These are phyloP conservation scores for Seriola quinqueradiata DNA, from an alignment of 2,113 vertebrate genomes.

Conservation along the genomic window DNA sequence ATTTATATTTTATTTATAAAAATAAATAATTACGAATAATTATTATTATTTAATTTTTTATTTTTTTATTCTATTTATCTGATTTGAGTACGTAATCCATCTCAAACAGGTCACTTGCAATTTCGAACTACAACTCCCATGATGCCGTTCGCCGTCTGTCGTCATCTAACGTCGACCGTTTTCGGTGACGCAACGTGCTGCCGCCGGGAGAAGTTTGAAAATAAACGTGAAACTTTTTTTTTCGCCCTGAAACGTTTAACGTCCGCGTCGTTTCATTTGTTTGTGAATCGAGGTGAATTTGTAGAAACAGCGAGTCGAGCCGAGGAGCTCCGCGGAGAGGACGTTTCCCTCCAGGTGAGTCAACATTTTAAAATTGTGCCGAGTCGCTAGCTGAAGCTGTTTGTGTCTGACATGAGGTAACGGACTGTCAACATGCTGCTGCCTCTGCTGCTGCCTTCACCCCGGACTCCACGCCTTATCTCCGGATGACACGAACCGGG, in stretches of 20 bases:
- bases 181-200: constrained; percentile 42
- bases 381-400: constrained; percentile 31
- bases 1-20: too few species aligned
- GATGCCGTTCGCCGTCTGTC: accelerated
- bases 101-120: not conserved
- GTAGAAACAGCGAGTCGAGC: accelerated
- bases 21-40: too few species aligned
- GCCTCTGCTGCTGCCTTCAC: not conserved
- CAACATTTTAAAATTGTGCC: not conserved
- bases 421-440: constrained; percentile 37
- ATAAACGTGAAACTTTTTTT: constrained; percentile 71
- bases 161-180: constrained; percentile 56
- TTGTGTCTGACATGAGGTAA: constrained; percentile 43
- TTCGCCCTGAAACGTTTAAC: not conserved
- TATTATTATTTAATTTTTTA: too few species aligned
- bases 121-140: constrained; percentile 49
- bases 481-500: accelerated
- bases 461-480: not conserved
- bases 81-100: too few species aligned
- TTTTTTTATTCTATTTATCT: too few species aligned
- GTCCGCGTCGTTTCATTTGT: accelerated
- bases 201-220: constrained; percentile 78
- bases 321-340: not conserved
- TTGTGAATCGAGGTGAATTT: not conserved
- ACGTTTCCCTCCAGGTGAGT: constrained; percentile 24